Percentiles rank a stretch among this genome's conserved stretches.
These are phyloP conservation scores for Apomyelois bistriatella DNA, from an alignment of 2,888 invertebrate species.

Conservation along the genomic window DNA sequence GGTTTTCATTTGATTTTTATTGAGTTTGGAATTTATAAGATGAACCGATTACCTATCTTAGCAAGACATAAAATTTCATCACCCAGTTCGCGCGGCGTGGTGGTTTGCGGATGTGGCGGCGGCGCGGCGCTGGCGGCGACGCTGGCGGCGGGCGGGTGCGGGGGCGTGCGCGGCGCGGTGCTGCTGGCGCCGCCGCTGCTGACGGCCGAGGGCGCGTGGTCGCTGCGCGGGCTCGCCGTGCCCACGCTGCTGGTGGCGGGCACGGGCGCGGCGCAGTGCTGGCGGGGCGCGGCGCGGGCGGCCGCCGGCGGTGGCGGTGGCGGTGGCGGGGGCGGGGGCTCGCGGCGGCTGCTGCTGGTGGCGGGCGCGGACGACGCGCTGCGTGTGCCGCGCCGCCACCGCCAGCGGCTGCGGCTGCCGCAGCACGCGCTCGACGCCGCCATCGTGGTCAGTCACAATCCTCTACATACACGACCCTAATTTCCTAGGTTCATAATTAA, in stretches of 20 bases:
- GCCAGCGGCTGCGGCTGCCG: conserved; percentile 81
- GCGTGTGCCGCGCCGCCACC: conserved; percentile 79
- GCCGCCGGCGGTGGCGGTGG: conserved; percentile 83
- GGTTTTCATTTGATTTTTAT: too few relatives aligned
- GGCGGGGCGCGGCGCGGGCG: conserved; percentile 79
- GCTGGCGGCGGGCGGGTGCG: conserved; percentile 81
- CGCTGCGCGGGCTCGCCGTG: conserved; percentile 59
- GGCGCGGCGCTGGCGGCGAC: conserved; percentile 84
- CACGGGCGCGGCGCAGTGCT: conserved; percentile 21
- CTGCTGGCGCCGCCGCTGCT: conserved; percentile 57
- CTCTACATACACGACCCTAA: too few relatives aligned
- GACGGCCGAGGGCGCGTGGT: conserved; percentile 71
- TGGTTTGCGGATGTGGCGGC: conserved; percentile 43
- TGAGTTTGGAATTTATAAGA: too few relatives aligned
- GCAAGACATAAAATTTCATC: too few relatives aligned
- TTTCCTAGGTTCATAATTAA: too few relatives aligned
- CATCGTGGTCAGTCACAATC: conserved; percentile 46
- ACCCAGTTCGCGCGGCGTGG: conserved; percentile 28
- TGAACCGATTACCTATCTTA: too few relatives aligned
- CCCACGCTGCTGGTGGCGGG: conserved; percentile 42
- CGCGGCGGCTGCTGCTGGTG: conserved; percentile 80
- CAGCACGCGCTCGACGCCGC: conserved; percentile 85
- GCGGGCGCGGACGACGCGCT: conserved; percentile 85
- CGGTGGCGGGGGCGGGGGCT: conserved; percentile 79
- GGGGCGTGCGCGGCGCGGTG: conserved; percentile 82